Percentiles rank a stretch among this genome's conserved stretches.
Conservation (phyloP, 2,888 invertebrate genomes). For the Dolichomitus sp. region DNA sequence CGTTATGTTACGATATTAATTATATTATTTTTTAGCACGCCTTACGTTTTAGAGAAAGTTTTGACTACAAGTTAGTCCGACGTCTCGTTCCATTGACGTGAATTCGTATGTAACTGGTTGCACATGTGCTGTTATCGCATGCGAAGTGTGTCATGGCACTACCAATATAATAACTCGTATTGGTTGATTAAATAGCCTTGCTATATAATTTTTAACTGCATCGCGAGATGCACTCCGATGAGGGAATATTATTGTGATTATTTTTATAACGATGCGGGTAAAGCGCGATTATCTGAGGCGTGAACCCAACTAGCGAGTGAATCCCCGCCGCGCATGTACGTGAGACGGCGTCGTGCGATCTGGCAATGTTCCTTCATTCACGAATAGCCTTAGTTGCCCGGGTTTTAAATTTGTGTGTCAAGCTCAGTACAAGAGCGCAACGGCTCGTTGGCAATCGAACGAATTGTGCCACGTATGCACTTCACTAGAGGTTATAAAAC, state of each 20-base stretch:
- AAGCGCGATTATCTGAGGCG: background rate
- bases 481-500: background rate
- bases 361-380: conserved; percentile 51
- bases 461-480: conserved; percentile 8
- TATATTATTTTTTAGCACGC: background rate
- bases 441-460: background rate
- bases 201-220: background rate
- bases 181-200: background rate
- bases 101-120: background rate
- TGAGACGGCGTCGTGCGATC: background rate
- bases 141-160: background rate
- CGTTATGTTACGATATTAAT: background rate
- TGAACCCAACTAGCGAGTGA: conserved; percentile 1
- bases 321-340: background rate
- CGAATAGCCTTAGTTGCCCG: conserved; percentile 21
- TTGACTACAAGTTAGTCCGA: background rate
- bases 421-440: conserved; percentile 24
- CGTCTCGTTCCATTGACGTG: background rate
- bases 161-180: background rate
- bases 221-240: background rate
- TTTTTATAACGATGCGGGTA: background rate
- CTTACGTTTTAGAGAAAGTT: background rate
- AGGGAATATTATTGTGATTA: background rate
- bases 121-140: background rate
- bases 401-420: conserved; percentile 43